Base-by-base conservation (phyloP, 2,888 invertebrate genomes). In the Brenthis hecate region DNA sequence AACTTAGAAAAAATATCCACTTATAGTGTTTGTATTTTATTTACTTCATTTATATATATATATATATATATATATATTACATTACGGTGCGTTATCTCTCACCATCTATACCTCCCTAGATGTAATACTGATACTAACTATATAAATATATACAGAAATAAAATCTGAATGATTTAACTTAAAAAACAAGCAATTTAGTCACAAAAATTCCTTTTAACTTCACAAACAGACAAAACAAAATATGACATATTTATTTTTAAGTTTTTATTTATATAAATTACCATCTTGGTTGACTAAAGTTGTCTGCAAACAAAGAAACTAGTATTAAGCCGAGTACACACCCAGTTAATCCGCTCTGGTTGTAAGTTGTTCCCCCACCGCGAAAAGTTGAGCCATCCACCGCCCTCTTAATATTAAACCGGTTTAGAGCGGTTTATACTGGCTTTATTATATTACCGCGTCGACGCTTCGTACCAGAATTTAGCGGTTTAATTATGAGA, bases 381-480 rank as follows among this genome's bases (percentile, higher is more conserved):
- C 85, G 83, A 82, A 85, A 88, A 88, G 85, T 87, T 86, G 83
- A 85, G 82, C 83, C 80, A 82, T 83, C 74, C 74, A 64, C 75
- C 78, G 80, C 83, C 80, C 85, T 83, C 86, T 86, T 85, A 86
- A 89, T 89, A 89, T 89, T 89, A 89, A 89, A 89, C 88, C 82
- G 83, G 87, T 88, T 91, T 85, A 87, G 81, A 84, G 85, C 80
- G 88, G 88, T 89, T 88, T 87, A 88, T 84, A 81, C 86, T 82
- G 87, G 89, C 86, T 91, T 89, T 88, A 90, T 89, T 89, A 89
- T 89, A 91, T 91, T 89, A 91, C 84, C 87, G 85, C 85, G 87
- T 85, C 86, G 86, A 83, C 87, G 85, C 77, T 75, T 68, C 64
- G 70, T 74, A 78, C 75, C 80, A 81, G 81, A 85, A 83, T 87